phyloP scores from a whole-genome alignment of 64 coral and sea anemone species.

The Actinia tenebrosa region DNA sequence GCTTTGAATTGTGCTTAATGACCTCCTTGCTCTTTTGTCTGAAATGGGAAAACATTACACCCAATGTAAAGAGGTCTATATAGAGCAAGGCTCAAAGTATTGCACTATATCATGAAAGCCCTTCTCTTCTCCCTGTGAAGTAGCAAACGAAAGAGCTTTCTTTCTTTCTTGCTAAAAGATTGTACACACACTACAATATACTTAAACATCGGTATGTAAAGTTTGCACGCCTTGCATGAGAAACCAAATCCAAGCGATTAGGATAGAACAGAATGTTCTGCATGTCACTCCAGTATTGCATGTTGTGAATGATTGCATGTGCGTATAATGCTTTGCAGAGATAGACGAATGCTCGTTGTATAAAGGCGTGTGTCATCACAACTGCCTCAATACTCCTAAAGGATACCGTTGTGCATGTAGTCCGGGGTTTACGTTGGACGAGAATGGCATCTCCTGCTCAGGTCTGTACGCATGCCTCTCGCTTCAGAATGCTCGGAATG shows the following conservation, averaged over 20 bases:
- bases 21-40: no score
- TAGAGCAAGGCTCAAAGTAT: no score
- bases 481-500: neutral
- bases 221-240: no score
- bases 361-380: constrained; percentile 90
- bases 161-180: neutral
- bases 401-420: constrained; percentile 92
- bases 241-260: no score
- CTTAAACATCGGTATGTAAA: neutral
- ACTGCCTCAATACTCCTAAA: constrained; percentile 69
- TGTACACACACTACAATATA: no score
- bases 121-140: neutral
- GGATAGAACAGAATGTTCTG: no score
- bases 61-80: no score
- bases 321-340: constrained; percentile 27
- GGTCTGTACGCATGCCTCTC: constrained; percentile 34
- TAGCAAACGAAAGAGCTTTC: neutral
- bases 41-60: no score
- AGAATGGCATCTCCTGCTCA: constrained; percentile 78
- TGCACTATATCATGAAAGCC: no score
- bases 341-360: constrained; percentile 63
- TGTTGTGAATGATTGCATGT: neutral
- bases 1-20: no score
- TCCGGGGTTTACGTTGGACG: constrained; percentile 62
- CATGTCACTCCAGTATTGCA: neutral